Evolutionary conservation across 1,140 invertebrate genomes (phyloP).

Genomic region (Drosophila lacteicornis): DNA sequence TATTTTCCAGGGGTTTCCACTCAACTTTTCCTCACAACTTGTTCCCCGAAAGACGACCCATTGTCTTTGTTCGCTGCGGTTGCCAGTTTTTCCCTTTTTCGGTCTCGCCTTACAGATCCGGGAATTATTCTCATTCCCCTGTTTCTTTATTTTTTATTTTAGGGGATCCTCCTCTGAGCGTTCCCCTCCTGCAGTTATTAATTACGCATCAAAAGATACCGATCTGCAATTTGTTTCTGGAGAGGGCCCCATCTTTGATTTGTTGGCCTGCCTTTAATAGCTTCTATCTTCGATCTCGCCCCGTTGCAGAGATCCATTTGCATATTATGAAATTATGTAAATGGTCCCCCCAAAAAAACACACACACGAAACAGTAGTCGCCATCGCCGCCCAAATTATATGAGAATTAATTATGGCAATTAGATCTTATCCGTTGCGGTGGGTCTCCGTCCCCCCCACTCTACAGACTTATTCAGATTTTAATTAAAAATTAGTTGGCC

Average conservation of each 20-base stretch:
- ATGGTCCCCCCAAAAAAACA: conserved; percentile 20
- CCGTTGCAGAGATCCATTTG: conserved; percentile 38
- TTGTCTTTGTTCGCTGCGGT: conserved; percentile 61
- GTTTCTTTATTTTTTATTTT: conserved; percentile 3
- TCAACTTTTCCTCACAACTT: conserved; percentile 71
- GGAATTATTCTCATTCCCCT: conserved; percentile 10
- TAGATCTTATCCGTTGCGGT: conserved; percentile 55
- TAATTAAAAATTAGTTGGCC: conserved; percentile 50
- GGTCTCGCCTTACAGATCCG: conserved; percentile 61
- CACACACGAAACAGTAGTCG: conserved; percentile 23
- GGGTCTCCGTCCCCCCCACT: conserved; percentile 8
- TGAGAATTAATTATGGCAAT: conserved; percentile 68
- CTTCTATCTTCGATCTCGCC: conserved; percentile 65
- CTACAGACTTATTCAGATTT: conserved; percentile 26
- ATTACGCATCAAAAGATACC: conserved; percentile 79
- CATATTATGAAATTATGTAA: conserved; percentile 78
- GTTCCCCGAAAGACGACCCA: conserved; percentile 43
- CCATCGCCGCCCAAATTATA: conserved; percentile 32
- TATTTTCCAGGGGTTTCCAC: conserved; percentile 60
- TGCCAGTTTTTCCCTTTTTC: conserved; percentile 56
- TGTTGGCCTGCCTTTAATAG: conserved; percentile 60
- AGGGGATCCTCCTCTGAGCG: conserved; percentile 21
- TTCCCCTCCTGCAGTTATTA: conserved; percentile 68
- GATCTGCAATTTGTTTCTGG: conserved; percentile 68
- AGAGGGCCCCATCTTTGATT: conserved; percentile 42